phyloP scores from a whole-genome alignment of 2,797 vertebrate species.

The Antrozous pallidus region DNA sequence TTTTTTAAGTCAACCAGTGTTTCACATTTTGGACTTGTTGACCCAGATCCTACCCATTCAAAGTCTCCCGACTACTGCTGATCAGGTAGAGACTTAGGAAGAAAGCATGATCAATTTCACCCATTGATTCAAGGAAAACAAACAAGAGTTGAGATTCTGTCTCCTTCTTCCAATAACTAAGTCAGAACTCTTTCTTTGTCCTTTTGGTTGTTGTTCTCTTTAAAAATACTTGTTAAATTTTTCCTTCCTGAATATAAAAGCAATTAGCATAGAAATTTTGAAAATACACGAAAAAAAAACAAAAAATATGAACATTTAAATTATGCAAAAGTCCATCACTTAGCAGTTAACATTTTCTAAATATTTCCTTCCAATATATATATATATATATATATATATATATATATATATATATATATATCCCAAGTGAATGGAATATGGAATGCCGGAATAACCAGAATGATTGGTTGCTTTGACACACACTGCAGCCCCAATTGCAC shows the following conservation, averaged over 20 bases:
- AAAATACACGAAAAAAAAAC: background rate
- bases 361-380: constrained; percentile 52
- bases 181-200: background rate
- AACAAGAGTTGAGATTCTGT: background rate
- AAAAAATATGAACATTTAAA: background rate
- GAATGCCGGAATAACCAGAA: too few relatives aligned
- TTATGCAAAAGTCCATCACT: background rate
- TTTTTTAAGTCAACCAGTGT: constrained; percentile 33
- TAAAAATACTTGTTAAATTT: background rate
- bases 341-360: constrained; percentile 6
- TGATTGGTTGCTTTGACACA: too few relatives aligned
- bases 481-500: too few relatives aligned
- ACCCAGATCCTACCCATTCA: constrained; percentile 14
- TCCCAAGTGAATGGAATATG: too few relatives aligned
- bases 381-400: too few relatives aligned
- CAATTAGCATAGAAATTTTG: background rate
- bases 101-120: background rate
- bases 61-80: background rate
- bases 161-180: background rate
- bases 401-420: too few relatives aligned
- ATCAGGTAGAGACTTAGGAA: background rate
- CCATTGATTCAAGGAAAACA: background rate
- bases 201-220: background rate
- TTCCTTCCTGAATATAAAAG: background rate
- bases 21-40: constrained; percentile 19